Conservation (phyloP, 2,888 invertebrate genomes). For the Tenthredo distinguenda region DNA sequence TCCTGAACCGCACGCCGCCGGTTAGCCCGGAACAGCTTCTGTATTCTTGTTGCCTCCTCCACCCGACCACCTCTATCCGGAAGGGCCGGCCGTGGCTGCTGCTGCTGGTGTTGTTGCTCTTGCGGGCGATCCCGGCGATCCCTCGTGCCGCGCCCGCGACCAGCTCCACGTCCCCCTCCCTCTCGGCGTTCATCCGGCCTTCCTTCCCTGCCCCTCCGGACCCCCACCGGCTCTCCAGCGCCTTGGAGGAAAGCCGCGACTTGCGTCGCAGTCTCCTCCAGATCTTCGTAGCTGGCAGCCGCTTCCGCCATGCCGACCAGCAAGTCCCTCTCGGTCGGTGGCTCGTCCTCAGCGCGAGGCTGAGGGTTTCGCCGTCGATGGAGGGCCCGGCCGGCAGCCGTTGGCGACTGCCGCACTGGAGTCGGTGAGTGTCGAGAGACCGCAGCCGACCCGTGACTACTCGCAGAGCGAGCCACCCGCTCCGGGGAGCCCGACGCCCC, state of each 20-base stretch:
- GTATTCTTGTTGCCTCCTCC: not conserved
- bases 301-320: conserved; percentile 19
- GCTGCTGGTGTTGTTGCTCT: not conserved
- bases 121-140: not conserved
- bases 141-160: not conserved
- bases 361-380: not conserved
- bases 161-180: not conserved
- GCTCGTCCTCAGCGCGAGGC: not conserved
- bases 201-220: not conserved
- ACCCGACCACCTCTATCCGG: not conserved
- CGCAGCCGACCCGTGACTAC: too few species aligned
- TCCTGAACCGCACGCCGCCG: conserved; percentile 39
- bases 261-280: not conserved
- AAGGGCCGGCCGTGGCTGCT: not conserved
- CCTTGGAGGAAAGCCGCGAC: not conserved
- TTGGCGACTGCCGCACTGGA: not conserved
- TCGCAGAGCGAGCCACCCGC: too few species aligned
- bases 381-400: not conserved
- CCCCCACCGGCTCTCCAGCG: not conserved
- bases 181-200: not conserved
- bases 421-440: not conserved
- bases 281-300: not conserved
- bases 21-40: conserved; percentile 33
- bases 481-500: too few species aligned
- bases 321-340: conserved; percentile 14